phyloP scores from a whole-genome alignment of 2,113 vertebrate genomes.

The Etheostoma cragini region DNA sequence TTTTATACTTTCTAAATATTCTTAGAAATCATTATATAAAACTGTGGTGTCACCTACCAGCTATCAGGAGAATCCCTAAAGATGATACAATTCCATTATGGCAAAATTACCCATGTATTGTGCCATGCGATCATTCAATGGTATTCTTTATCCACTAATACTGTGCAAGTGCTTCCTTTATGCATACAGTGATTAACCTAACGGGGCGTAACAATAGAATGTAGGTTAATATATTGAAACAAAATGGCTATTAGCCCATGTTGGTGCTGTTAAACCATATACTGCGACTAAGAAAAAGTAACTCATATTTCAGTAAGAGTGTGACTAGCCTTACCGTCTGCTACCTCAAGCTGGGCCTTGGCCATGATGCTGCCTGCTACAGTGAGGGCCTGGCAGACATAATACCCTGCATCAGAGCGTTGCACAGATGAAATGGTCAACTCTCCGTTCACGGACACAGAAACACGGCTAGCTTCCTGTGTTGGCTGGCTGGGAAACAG shows the following conservation, averaged over 20 bases:
- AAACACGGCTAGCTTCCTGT: slow-evolving; percentile 89
- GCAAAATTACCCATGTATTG: slow-evolving; percentile 30
- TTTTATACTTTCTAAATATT: background rate
- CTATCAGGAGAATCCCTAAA: background rate
- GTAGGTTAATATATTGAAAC: background rate
- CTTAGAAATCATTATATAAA: background rate
- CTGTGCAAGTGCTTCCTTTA: slow-evolving; percentile 18
- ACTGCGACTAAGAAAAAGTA: background rate
- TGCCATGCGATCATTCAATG: slow-evolving; percentile 17
- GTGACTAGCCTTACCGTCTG: slow-evolving; percentile 88
- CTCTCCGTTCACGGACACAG: slow-evolving; percentile 91
- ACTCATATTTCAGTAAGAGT: slow-evolving; percentile 1
- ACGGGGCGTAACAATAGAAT: slow-evolving; percentile 5
- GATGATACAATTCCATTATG: slow-evolving; percentile 1
- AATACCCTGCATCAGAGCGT: slow-evolving; percentile 92
- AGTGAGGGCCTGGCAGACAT: slow-evolving; percentile 95
- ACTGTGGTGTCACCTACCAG: background rate
- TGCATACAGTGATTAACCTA: slow-evolving; percentile 3
- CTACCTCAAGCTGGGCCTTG: slow-evolving; percentile 96
- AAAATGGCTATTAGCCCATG: background rate
- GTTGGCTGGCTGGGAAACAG: slow-evolving; percentile 94
- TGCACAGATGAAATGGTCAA: slow-evolving; percentile 92
- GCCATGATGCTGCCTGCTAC: slow-evolving; percentile 97
- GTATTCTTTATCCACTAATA: slow-evolving; percentile 9
- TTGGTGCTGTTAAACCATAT: background rate